Evolutionary conservation across 2,888 invertebrate genomes (phyloP), one percentile per base, ranked within the genome.

Genomic region (Ennomos quercinarius): DNA sequence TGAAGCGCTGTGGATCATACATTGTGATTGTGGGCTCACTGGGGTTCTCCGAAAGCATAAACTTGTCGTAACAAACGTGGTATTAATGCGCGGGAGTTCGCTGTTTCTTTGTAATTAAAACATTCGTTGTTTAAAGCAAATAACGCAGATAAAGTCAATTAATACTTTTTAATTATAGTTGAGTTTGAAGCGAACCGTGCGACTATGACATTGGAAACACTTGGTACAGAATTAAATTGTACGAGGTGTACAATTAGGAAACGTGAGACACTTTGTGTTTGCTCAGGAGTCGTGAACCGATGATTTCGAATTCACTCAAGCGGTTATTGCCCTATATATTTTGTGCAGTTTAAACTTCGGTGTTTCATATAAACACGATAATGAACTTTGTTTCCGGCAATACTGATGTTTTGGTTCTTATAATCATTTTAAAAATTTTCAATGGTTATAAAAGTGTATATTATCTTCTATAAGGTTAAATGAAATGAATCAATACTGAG

Each of bases 251-350:
- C 86, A 80, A 90, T 90, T 89, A 87, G 80, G 80, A 82, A 83
- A 85, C 84, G 83, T 82, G 83, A 81, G 74, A 80, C 73, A 84
- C 86, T 87, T 90, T 91, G 86, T 90, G 74, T 88, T 84, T 91
- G 89, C 78, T 82, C 87, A 87, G 80, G 83, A 83, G 70, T 84
- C 87, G 81, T 87, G 88, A 88, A 91, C 83, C 78, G 66, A 76
- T 75, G 76, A 84, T 82, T 86, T 79, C 68, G 73, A 84, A 86
- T 73, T 75, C 87, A 84, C 75, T 80, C 81, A 77, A 80, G 81
- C 90, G 78, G 81, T 78, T 63, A 68, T 71, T 67, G 70, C 74
- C 77, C 76, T 77, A 73, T 84, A 78, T 79, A 84, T 83, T 83
- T 79, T 76, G 82, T 78, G 78, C 77, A 72, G 61, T 75, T 79